Evolutionary conservation across 2,888 invertebrate species (phyloP), one percentile per base, ranked within the genome.

Genomic region (Tachystola acroxantha): DNA sequence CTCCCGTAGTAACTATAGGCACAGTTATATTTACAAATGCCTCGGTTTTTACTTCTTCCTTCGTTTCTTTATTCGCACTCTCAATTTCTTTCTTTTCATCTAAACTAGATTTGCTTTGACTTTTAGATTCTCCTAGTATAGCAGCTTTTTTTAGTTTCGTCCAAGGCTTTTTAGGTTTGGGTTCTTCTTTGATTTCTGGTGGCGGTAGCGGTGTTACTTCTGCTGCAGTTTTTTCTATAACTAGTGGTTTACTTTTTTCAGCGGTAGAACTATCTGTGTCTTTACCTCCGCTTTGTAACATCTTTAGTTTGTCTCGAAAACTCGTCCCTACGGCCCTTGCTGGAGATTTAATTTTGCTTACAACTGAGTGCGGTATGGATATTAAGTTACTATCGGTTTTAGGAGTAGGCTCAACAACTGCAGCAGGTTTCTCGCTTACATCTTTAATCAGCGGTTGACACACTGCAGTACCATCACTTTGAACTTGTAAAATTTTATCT

Each of bases 71-170:
- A 46, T 39, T 42, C 32, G 39, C 42, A 46, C 43, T 53, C 36
- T 72, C 71, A 43, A 48, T 42, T 46, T 70, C 68, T 45, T 66
- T 64, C 40, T 73, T 73, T 45, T 76, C 76, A 31, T 84, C 81
- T 60, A 63, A 10, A 50, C 71, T 77, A 52, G 72, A 62, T 60
- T 74, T 78, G 49, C 67, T 80, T 54, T 69, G 70, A 45, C 61
- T 78, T 64, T 85, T 86, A 19, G 85, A 65, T 36, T 86, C 90
- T 25, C 89, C 86, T 53, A 90, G 75, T 47, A 91, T 90, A 24
- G 90, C 85, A 9, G 94, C 94, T 64, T 93, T 91, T 67, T 94
- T 94, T 28, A 95, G 78, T 79, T 93, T 93, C 9, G 89, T 89
- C 94, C 94, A 95, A 1, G 93, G 91, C 53, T 90, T 91, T 58